Conservation (phyloP, 2,888 invertebrate species). For the Amphipyra tragopoginis region DNA sequence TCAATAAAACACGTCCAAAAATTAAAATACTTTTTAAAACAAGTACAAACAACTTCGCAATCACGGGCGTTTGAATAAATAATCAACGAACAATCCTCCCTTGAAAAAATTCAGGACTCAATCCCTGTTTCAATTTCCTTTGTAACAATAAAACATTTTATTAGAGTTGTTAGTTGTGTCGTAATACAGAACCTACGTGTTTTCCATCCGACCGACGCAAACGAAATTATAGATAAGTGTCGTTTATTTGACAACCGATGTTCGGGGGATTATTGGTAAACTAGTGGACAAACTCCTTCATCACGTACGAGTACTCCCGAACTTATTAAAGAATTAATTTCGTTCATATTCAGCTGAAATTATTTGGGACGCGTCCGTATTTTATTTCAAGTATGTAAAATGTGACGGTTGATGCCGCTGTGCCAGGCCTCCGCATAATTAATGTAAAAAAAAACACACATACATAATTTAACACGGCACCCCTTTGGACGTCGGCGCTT, state of each 20-base stretch:
- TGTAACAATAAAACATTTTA: constrained; percentile 46
- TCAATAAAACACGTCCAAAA: not conserved
- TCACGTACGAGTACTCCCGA: constrained; percentile 19
- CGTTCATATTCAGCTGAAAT: constrained; percentile 3
- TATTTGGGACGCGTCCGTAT: not conserved
- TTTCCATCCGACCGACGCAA: constrained; percentile 12
- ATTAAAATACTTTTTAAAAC: constrained; percentile 12
- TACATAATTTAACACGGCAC: constrained; percentile 17
- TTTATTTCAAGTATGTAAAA: constrained; percentile 26
- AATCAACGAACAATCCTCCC: constrained; percentile 3
- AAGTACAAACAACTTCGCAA: constrained; percentile 3
- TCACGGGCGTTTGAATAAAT: constrained; percentile 34
- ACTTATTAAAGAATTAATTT: constrained; percentile 21
- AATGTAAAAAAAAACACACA: constrained; percentile 32
- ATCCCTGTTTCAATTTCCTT: constrained; percentile 50
- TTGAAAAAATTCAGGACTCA: constrained; percentile 25
- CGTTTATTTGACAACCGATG: constrained; percentile 40
- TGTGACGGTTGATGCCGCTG: not conserved
- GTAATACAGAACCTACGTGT: constrained; percentile 18
- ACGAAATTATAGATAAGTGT: constrained; percentile 36
- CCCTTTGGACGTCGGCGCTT: constrained; percentile 19
- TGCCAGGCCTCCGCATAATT: constrained; percentile 13
- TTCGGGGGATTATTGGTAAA: constrained; percentile 28
- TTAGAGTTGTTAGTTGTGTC: constrained; percentile 34
- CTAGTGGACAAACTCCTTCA: constrained; percentile 19